These are phyloP conservation scores for Callyntrura guangdongensis DNA, from an alignment of 2,888 invertebrate species.

Conservation along the genomic window DNA sequence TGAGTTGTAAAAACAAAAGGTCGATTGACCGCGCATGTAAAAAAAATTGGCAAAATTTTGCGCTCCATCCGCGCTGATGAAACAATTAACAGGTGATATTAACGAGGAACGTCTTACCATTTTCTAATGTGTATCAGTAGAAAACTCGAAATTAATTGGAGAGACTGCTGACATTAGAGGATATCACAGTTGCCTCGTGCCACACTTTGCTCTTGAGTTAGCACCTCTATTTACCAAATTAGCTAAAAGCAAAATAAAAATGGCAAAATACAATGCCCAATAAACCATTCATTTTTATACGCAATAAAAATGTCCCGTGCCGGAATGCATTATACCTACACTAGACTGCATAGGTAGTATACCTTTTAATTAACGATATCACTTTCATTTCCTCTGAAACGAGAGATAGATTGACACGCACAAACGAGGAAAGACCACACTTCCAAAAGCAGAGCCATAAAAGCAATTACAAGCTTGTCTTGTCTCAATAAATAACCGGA, in stretches of 20 bases:
- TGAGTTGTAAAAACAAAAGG: not conserved
- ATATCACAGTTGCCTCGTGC: constrained; percentile 59
- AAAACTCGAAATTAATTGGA: not conserved
- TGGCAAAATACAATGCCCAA: constrained; percentile 7
- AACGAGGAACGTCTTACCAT: not conserved
- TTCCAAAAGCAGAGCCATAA: constrained; percentile 66
- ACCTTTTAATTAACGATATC: constrained; percentile 45
- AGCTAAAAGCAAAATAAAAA: constrained; percentile 25
- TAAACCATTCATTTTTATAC: not conserved
- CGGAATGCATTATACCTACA: not conserved
- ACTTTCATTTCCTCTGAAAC: constrained; percentile 13
- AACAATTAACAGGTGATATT: constrained; percentile 7
- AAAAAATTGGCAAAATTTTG: not conserved
- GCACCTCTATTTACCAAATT: constrained; percentile 50
- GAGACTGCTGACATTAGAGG: not conserved
- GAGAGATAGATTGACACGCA: not conserved
- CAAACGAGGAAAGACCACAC: constrained; percentile 6
- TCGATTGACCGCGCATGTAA: constrained; percentile 54
- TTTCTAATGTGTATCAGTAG: constrained; percentile 33
- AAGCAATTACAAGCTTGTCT: constrained; percentile 62
- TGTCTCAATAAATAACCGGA: constrained; percentile 74
- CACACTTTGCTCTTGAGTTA: constrained; percentile 63
- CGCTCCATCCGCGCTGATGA: not conserved
- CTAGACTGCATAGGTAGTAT: not conserved
- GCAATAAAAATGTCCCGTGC: not conserved